Conservation (phyloP, 2,797 vertebrate genomes). For the Paratrypauchen microcephalus region DNA sequence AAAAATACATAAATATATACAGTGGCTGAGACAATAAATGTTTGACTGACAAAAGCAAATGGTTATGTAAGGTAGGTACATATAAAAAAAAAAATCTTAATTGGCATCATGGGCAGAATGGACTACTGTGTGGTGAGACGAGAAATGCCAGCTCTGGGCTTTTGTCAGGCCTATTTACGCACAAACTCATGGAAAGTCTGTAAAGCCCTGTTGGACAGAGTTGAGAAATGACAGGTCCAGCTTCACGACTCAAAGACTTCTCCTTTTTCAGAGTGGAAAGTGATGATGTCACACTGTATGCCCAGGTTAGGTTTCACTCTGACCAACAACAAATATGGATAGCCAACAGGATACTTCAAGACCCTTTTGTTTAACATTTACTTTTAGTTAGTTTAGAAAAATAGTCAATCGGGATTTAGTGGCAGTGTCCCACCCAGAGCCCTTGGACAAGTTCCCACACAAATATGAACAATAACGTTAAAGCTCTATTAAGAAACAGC, state of each 20-base stretch:
- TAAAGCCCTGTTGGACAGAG: constrained; percentile 52
- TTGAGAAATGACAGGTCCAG: constrained; percentile 53
- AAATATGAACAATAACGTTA: constrained; percentile 8
- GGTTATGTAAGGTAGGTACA: neutral
- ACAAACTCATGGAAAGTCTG: constrained; percentile 68
- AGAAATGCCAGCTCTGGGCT: constrained; percentile 24
- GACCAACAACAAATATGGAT: constrained; percentile 50
- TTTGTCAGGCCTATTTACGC: constrained; percentile 35
- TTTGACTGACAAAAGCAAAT: neutral
- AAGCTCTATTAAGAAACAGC: constrained; percentile 7
- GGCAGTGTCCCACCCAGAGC: constrained; percentile 26
- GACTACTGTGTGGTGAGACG: constrained; percentile 21
- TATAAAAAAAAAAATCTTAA: constrained; percentile 10
- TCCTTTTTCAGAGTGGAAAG: constrained; percentile 81
- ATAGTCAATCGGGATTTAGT: constrained; percentile 19
- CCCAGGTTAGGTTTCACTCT: constrained; percentile 23
- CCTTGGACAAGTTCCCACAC: constrained; percentile 34
- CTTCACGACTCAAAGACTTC: constrained; percentile 61
- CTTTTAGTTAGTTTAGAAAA: constrained; percentile 19
- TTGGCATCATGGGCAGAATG: constrained; percentile 22
- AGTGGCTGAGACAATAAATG: too few species aligned
- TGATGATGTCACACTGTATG: constrained; percentile 63
- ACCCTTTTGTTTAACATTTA: constrained; percentile 27
- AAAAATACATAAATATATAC: too few species aligned
- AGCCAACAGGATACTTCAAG: constrained; percentile 44